These are phyloP conservation scores for Carabus problematicus DNA, from an alignment of 2,888 invertebrate species.

Conservation along the genomic window DNA sequence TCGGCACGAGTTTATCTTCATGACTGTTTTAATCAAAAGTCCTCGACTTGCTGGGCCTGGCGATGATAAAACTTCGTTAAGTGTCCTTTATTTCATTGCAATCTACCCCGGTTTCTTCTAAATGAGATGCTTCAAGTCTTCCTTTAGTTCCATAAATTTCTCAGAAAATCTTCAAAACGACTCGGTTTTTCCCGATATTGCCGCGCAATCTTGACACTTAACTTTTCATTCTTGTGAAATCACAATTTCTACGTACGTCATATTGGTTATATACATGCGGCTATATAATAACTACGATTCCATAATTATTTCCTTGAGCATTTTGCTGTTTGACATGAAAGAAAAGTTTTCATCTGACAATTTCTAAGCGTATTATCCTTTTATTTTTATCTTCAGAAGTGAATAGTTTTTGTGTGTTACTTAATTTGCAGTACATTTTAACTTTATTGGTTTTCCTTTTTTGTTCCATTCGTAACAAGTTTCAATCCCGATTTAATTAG, in stretches of 20 bases:
- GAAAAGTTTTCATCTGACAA: too few relatives aligned
- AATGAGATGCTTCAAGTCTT: constrained; percentile 25
- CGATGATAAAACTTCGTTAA: constrained; percentile 33
- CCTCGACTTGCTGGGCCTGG: constrained; percentile 11
- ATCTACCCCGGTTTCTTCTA: not conserved
- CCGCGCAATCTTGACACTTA: too few relatives aligned
- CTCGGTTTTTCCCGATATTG: constrained; percentile 11
- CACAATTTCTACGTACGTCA: too few relatives aligned
- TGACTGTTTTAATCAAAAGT: constrained; percentile 30
- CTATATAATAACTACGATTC: too few relatives aligned
- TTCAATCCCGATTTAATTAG: constrained; percentile 36
- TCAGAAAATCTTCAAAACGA: constrained; percentile 33
- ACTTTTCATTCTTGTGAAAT: too few relatives aligned
- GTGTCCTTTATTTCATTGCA: constrained; percentile 9
- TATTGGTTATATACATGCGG: too few relatives aligned
- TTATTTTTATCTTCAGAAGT: not conserved
- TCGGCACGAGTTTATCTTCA: constrained; percentile 12
- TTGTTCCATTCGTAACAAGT: constrained; percentile 14
- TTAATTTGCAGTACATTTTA: constrained; percentile 35
- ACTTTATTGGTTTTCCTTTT: constrained; percentile 27
- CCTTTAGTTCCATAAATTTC: constrained; percentile 29
- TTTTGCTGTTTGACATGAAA: too few relatives aligned
- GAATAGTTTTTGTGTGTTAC: constrained; percentile 27
- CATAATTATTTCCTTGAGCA: too few relatives aligned
- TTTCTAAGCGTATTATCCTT: too few relatives aligned